Evolutionary conservation across 2,797 vertebrate genomes (phyloP), one percentile per base, ranked within the genome.

Genomic region (Chaetophractus vellerosus): DNA sequence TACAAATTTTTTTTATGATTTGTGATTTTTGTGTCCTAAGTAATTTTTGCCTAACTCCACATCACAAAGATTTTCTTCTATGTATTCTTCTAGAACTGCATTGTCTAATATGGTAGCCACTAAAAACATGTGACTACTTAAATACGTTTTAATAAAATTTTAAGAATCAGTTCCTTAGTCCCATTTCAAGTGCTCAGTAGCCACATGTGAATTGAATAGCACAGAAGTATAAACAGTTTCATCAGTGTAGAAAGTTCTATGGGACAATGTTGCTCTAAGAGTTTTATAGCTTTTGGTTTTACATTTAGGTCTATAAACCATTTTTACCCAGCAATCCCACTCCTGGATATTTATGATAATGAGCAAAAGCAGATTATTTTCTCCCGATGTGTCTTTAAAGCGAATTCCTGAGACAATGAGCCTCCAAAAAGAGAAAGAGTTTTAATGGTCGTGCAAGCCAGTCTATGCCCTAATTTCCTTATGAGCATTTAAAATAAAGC

Each of bases 71-170:
- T 74, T 50, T 79, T 59, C 16, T 84, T 38, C n/a, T 28, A 3
- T 52, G 14, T 78, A 50, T 94, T 80, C 36, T 75, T 81, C 68
- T 87, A 80, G 31, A 91, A 75, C 59, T n/a, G 26, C 11, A 26
- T 11, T 86, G 28, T 55, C 12, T 18, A 45, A 38, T 59, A n/a
- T 9, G 41, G 24, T 66, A 63, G 38, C 48, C 26, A n/a, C 45
- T 24, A 69, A 8, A 36, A 5, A 68, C 68, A 59, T 31, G 9
- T 85, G 26, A 10, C 33, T 61, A 57, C 59, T 59, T 52, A 81
- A 48, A 59, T 80, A 48, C 45, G 63, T 63, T 38, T 36, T 72
- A 45, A 78, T 81, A 45, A 93, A 86, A 90, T 93, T 64, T 31
- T 66, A 33, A 86, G 66, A 33, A 38, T 80, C 48, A 31, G 52